Base-by-base conservation (phyloP, 2,113 vertebrate genomes). In the Choloepus hoffmanni region DNA sequence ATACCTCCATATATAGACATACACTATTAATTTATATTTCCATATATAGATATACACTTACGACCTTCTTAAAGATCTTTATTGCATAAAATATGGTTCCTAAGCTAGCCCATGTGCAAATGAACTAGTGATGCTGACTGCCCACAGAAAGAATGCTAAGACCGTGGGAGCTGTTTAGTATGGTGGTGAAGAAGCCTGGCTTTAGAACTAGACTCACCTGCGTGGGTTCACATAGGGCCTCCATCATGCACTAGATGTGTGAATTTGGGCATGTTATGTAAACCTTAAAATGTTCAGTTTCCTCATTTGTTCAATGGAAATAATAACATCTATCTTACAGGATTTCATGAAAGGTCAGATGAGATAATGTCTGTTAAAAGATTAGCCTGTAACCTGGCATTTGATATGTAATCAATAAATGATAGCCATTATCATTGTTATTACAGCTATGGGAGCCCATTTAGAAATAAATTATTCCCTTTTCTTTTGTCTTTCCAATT, bases 361-460 rank as follows among this genome's bases (percentile, higher is more conserved):
- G 85, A 95, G 67, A 73, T 78, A 65, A 68, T 62, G 68, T 62
- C 58, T 89, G 18, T 55, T 14, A 36, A 81, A 94, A 82, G 68
- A 85, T 62, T 82, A 85, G 36, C 63, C 53, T 14, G 19, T 50
- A 90, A 53, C 33, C 14, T 60, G 50, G 76, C 50, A 85, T 77
- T 92, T 78, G 36, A 33, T 65, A 81, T 40, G 40, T 70, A 45
- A 83, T 89, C 92, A 82, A 92, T 83, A 81, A 93, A 43, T 23
- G 23, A 82, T 33, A 85, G 67, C 74, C 53, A 55, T 63, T 16
- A 11, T 26, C 68, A 81, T 67, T 58, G 30, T 26, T 43, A 43
- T 67, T 45, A 83, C 79, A 88, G 79, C 5, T 4, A 0, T 28
- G 50, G 14, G 45, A 79, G 28, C 43, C 65, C 50, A 70, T 24